Conservation (phyloP, 2,888 invertebrate species). For the Fabriciana adippe region DNA sequence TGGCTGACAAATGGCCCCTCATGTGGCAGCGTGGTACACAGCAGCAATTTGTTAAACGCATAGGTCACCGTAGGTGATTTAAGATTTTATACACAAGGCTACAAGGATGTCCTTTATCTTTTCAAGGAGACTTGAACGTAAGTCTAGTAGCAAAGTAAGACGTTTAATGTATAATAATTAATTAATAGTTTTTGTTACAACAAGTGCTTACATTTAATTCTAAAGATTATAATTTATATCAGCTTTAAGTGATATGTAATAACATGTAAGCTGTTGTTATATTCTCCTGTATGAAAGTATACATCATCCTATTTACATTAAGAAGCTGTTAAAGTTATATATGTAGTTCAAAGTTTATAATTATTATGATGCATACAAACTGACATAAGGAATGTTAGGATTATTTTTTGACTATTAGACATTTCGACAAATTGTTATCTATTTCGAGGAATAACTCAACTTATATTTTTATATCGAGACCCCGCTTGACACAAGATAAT, state of each 20-base stretch:
- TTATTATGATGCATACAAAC: no score
- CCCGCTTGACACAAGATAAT: conserved; percentile 74
- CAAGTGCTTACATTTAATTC: no score
- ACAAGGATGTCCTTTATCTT: conserved; percentile 9
- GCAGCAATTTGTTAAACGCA: conserved; percentile 68
- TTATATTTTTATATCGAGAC: conserved; percentile 61
- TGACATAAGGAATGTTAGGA: background rate
- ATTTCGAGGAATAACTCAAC: conserved; percentile 67
- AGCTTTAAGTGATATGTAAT: no score
- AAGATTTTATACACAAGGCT: conserved; percentile 46
- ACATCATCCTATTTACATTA: no score
- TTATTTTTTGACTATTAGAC: background rate
- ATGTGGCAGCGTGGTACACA: conserved; percentile 62
- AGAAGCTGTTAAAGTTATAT: no score
- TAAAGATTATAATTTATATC: no score
- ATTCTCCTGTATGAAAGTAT: no score
- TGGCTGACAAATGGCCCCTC: conserved; percentile 74
- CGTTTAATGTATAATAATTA: no score
- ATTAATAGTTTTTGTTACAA: no score
- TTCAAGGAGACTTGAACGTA: conserved; percentile 1
- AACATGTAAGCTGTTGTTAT: no score
- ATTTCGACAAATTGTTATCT: conserved; percentile 47
- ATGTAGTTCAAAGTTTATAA: no score
- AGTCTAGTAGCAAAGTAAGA: no score
- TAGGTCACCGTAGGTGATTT: conserved; percentile 67